Base-by-base conservation (phyloP, 2,888 invertebrate species). In the Maniola hyperantus region DNA sequence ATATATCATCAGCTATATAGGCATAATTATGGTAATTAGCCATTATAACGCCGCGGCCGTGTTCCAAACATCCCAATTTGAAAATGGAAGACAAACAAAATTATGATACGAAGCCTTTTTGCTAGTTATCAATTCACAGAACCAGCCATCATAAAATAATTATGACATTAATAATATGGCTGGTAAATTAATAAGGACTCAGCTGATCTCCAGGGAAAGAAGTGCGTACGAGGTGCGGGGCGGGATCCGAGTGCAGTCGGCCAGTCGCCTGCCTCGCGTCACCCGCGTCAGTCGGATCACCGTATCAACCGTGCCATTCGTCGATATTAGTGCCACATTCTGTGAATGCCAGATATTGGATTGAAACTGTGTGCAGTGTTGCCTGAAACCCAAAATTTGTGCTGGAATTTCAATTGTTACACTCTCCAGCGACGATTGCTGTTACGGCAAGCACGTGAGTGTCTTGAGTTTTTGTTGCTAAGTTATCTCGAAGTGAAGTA, bases 211-310 rank as follows among this genome's bases (percentile, higher is more conserved):
- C 71, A 76, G 77, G 77, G 73, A 71, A 71, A 65, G 71, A 68
- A 73, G 71, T 73, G 74, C 70, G 73, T 66, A 67, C 74, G 73
- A 67, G 70, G 69, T 70, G 75, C 69, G 77, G 78, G 73, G 76
- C 73, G 76, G 75, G 75, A 72, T 65, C 69, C 55, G 73, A 73
- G 74, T 75, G 73, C 61, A 61, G 36, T 60, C 61, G 50, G 7
- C 61, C 77, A 81, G 89, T 88, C 83, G 83, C 85, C 82, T 79
- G 80, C 79, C 79, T 79, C 80, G 81, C 83, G 83, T 77, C 82
- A 79, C 71, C 72, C 77, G 64, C 70, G 78, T 65, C 77, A 81
- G 84, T 76, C 80, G 84, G 83, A 58, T 67, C 50, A 11, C 20
- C 46, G 39, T 66, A 15, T 67, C 20, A 64, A 48, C 36, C 55